Conservation (phyloP, 2,888 invertebrate genomes). For the Bibio marci region DNA sequence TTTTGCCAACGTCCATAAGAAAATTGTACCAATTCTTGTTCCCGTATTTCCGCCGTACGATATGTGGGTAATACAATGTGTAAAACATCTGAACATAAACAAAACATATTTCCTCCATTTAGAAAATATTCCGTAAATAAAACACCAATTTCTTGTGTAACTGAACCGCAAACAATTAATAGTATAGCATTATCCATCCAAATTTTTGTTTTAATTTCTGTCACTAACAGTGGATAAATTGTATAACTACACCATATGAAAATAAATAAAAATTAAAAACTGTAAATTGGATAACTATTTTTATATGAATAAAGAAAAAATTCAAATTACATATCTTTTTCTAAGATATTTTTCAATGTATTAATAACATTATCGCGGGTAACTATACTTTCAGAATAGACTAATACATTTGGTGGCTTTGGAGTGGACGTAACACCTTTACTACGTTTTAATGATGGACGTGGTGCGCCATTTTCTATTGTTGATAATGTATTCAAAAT, state of each 20-base stretch:
- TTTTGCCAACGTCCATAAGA: conserved; percentile 70
- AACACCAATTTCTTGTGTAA: conserved; percentile 43
- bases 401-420: conserved; percentile 68
- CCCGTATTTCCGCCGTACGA: conserved; percentile 71
- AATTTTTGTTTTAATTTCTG: conserved; percentile 21
- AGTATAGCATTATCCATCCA: conserved; percentile 45
- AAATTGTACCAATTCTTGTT: conserved; percentile 68
- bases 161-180: conserved; percentile 62
- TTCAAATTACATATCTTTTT: conserved; percentile 52
- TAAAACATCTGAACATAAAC: conserved; percentile 64
- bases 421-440: conserved; percentile 17
- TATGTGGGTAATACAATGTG: conserved; percentile 63
- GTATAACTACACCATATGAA: conserved; percentile 34
- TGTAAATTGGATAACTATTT: too few relatives aligned
- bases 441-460: conserved; percentile 21
- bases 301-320: too few relatives aligned
- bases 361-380: conserved; percentile 57
- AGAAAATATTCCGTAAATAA: conserved; percentile 54
- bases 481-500: conserved; percentile 9
- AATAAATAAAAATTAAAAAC: conserved; percentile 13
- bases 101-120: conserved; percentile 55
- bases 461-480: conserved; percentile 13
- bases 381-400: conserved; percentile 61
- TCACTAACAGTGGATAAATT: conserved; percentile 38
- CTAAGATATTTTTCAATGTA: conserved; percentile 49